These are phyloP conservation scores for Pimpla rufipes DNA, from an alignment of 2,888 invertebrate genomes.

Conservation along the genomic window DNA sequence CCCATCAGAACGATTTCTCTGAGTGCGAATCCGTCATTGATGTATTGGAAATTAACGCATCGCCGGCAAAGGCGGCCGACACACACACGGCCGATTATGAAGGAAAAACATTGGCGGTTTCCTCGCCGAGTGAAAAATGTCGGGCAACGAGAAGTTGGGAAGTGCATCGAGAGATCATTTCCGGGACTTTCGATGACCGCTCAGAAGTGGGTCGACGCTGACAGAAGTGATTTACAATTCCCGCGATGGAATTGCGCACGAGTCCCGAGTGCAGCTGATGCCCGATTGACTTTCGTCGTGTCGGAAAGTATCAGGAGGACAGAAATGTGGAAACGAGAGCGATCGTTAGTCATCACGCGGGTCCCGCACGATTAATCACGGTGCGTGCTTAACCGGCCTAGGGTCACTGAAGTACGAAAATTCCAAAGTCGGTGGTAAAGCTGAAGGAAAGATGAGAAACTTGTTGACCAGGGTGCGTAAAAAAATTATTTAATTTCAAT, in stretches of 20 bases:
- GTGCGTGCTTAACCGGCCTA: neutral
- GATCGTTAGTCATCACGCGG: conserved; percentile 13
- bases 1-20: too few species aligned
- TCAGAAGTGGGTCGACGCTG: neutral
- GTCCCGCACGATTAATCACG: neutral
- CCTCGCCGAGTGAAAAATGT: neutral
- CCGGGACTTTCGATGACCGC: neutral
- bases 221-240: conserved; percentile 22
- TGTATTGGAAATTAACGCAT: conserved; percentile 12
- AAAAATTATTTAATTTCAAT: too few species aligned
- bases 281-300: neutral
- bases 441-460: neutral
- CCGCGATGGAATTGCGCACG: neutral
- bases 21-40: conserved; percentile 20
- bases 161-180: neutral
- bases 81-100: neutral
- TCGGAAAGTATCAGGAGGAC: conserved; percentile 22
- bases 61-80: neutral
- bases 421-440: neutral
- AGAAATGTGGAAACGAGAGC: conserved; percentile 58
- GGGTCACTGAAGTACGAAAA: neutral
- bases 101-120: neutral
- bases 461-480: neutral
- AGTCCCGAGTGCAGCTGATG: neutral
- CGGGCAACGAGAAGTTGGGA: conserved; percentile 3